Evolutionary conservation across 2,888 invertebrate genomes (phyloP).

Genomic region (Romanomermis culicivorax): DNA sequence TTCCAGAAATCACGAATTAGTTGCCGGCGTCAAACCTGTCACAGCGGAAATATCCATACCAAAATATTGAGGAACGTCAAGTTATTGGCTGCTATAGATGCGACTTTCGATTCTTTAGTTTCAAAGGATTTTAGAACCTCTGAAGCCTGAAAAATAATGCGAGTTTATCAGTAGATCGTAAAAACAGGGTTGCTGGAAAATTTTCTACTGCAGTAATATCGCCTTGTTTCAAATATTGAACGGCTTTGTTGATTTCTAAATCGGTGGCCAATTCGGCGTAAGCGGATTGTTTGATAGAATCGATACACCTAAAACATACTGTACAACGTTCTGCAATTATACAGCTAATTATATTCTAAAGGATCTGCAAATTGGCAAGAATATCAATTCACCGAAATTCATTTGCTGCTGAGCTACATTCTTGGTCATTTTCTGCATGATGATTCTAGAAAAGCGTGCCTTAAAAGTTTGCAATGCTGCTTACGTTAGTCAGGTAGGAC

Average conservation of each 20-base stretch:
- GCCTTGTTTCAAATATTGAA: constrained; percentile 57
- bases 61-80: constrained; percentile 59
- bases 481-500: too few relatives aligned
- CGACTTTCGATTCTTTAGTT: constrained; percentile 53
- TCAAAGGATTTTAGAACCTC: constrained; percentile 65
- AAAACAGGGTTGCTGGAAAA: too few relatives aligned
- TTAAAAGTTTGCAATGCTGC: too few relatives aligned
- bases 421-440: too few relatives aligned
- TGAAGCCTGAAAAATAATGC: constrained; percentile 41
- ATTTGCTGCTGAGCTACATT: too few relatives aligned
- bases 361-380: too few relatives aligned
- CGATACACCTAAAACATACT: constrained; percentile 57
- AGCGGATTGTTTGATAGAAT: constrained; percentile 66
- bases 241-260: constrained; percentile 70
- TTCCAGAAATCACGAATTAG: too few relatives aligned
- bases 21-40: too few relatives aligned
- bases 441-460: too few relatives aligned
- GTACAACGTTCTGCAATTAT: not conserved
- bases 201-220: constrained; percentile 42
- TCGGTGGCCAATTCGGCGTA: constrained; percentile 59
- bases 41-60: constrained; percentile 38
- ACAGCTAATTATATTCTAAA: too few relatives aligned
- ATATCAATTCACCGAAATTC: too few relatives aligned
- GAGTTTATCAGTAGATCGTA: too few relatives aligned
- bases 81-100: constrained; percentile 62